Evolutionary conservation across 2,797 vertebrate genomes (phyloP).

Genomic region (Coendou prehensilis): DNA sequence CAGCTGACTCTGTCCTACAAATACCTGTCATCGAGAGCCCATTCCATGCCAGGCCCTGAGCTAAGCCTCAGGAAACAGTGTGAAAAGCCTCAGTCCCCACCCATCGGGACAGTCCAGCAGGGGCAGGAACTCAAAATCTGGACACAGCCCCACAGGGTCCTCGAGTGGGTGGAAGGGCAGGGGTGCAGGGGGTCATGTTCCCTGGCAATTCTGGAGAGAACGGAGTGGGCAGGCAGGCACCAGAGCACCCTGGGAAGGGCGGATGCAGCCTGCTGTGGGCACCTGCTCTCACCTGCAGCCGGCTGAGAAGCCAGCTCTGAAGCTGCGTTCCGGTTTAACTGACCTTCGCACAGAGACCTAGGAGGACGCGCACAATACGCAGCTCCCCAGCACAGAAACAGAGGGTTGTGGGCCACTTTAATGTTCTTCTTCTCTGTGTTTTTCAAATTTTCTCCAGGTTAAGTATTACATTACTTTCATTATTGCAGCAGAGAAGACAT

Average conservation of each 20-base stretch:
- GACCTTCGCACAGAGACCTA: fast-evolving
- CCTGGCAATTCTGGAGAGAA: background rate
- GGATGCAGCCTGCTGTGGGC: fast-evolving
- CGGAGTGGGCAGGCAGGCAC: too few species aligned
- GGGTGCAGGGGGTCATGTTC: background rate
- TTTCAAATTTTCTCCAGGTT: background rate
- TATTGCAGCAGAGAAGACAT: background rate
- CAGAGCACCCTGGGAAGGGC: background rate
- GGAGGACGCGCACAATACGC: background rate
- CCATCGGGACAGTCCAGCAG: background rate
- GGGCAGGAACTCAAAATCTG: background rate
- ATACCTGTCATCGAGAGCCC: background rate
- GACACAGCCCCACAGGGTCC: background rate
- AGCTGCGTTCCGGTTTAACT: background rate
- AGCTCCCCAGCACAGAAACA: too few species aligned
- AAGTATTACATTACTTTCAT: background rate
- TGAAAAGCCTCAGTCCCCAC: background rate
- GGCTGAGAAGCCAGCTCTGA: too few species aligned
- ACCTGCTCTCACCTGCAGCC: background rate
- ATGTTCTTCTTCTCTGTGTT: background rate
- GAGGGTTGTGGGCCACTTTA: background rate
- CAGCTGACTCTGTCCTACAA: background rate
- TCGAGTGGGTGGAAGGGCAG: fast-evolving
- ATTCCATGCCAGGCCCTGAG: background rate
- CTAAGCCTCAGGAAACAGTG: background rate